Percentiles rank a stretch among this genome's conserved stretches.
Conservation (phyloP, 2,113 vertebrate genomes). For the Prionailurus viverrinus region DNA sequence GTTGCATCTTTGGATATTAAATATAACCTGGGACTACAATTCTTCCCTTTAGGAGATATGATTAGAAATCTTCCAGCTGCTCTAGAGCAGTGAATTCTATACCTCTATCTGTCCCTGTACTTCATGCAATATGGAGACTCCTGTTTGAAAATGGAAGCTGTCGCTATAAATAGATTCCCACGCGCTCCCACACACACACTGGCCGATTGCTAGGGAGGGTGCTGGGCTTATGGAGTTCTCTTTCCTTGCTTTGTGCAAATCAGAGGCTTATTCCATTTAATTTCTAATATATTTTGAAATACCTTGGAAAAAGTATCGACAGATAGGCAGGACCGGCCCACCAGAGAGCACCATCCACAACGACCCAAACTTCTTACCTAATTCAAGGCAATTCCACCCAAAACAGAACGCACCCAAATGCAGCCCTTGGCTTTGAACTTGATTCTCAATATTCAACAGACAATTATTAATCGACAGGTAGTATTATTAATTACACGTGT, state of each 20-base stretch:
- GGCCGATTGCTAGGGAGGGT: conserved; percentile 55
- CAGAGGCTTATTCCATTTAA: conserved; percentile 71
- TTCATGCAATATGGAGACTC: conserved; percentile 71
- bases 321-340: neutral
- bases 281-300: conserved; percentile 73
- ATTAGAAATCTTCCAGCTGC: conserved; percentile 81
- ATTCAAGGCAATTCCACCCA: neutral
- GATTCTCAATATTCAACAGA: neutral
- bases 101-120: conserved; percentile 68
- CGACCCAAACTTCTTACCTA: neutral
- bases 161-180: conserved; percentile 61
- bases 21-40: conserved; percentile 73
- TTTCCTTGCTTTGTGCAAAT: conserved; percentile 84
- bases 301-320: conserved; percentile 45
- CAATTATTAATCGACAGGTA: neutral
- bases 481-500: rapidly evolving
- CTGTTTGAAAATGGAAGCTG: conserved; percentile 71
- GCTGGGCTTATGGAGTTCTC: conserved; percentile 69
- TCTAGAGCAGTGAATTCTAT: conserved; percentile 77
- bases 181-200: neutral
- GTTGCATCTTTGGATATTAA: conserved; percentile 76
- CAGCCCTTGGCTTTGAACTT: neutral
- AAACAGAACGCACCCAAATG: rapidly evolving
- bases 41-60: conserved; percentile 76
- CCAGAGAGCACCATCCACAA: rapidly evolving